Evolutionary conservation across 2,113 vertebrate genomes (phyloP).

Genomic region (Forbesichthys papilliferus): DNA sequence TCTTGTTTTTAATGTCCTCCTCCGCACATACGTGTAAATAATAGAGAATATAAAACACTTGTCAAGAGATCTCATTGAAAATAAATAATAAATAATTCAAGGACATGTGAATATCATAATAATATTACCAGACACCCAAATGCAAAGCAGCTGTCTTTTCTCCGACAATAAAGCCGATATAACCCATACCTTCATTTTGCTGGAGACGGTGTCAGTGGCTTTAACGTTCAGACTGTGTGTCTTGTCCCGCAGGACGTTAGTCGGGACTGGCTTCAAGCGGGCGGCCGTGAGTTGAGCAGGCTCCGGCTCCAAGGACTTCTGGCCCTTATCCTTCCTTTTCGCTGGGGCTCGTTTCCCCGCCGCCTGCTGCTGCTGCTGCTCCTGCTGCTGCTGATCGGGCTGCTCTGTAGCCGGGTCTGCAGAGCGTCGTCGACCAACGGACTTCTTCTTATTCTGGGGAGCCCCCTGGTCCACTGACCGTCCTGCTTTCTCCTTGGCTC

Average conservation of each 20-base stretch:
- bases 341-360: neutral
- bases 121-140: neutral
- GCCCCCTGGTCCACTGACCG: neutral
- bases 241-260: slow-evolving; percentile 28
- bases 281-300: slow-evolving; percentile 8
- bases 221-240: neutral
- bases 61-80: no score
- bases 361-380: slow-evolving; percentile 3
- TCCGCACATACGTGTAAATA: no score
- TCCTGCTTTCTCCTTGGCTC: neutral
- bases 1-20: no score
- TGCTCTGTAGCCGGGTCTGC: slow-evolving; percentile 8
- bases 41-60: no score
- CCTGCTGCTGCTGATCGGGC: neutral
- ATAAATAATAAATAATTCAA: no score
- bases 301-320: slow-evolving; percentile 6
- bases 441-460: slow-evolving; percentile 8
- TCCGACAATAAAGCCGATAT: neutral
- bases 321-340: slow-evolving; percentile 25
- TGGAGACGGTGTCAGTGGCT: slow-evolving; percentile 8
- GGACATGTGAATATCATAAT: neutral
- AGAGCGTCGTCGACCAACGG: neutral
- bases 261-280: slow-evolving; percentile 17
- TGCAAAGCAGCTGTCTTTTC: neutral
- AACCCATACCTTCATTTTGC: slow-evolving; percentile 52